These are phyloP conservation scores for Alviniconcha marisindica DNA, from an alignment of 1,140 invertebrate species.

Conservation along the genomic window DNA sequence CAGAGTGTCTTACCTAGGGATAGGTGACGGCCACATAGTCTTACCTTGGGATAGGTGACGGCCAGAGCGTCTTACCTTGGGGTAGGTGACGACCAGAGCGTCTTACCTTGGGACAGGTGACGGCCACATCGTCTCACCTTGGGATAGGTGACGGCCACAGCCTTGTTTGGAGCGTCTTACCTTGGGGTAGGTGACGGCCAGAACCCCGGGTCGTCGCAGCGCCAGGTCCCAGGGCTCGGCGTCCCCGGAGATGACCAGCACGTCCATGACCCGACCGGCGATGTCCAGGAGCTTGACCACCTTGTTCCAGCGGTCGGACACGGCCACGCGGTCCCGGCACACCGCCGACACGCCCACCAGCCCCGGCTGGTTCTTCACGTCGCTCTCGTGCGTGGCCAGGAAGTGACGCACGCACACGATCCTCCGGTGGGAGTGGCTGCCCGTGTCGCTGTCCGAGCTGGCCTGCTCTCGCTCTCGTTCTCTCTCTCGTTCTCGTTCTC, in stretches of 20 bases:
- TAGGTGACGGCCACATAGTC: too few relatives aligned
- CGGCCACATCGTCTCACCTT: not conserved
- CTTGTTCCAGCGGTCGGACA: conserved; percentile 39
- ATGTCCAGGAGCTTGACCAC: conserved; percentile 33
- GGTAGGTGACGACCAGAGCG: too few relatives aligned
- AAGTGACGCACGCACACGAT: conserved; percentile 39
- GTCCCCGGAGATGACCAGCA: not conserved
- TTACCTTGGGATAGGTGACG: too few relatives aligned
- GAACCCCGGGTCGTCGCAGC: not conserved
- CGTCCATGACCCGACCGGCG: conserved; percentile 27
- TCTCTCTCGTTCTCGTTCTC: too few relatives aligned
- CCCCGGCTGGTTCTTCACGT: conserved; percentile 28
- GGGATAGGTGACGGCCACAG: too few relatives aligned
- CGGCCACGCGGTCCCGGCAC: conserved; percentile 29
- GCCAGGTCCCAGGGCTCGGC: conserved; percentile 38
- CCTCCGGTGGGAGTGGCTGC: not conserved
- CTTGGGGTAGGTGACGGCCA: conserved; percentile 37
- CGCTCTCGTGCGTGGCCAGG: conserved; percentile 29
- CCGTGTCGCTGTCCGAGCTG: not conserved
- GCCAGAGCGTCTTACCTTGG: too few relatives aligned
- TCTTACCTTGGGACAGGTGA: conserved; percentile 34
- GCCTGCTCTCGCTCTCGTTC: not conserved
- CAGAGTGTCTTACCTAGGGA: too few relatives aligned
- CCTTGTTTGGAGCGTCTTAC: not conserved
- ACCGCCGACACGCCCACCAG: conserved; percentile 29